Evolutionary conservation across 53 echinoderm and acorn worm species (phyloP).

Genomic region (Antedon mediterranea): DNA sequence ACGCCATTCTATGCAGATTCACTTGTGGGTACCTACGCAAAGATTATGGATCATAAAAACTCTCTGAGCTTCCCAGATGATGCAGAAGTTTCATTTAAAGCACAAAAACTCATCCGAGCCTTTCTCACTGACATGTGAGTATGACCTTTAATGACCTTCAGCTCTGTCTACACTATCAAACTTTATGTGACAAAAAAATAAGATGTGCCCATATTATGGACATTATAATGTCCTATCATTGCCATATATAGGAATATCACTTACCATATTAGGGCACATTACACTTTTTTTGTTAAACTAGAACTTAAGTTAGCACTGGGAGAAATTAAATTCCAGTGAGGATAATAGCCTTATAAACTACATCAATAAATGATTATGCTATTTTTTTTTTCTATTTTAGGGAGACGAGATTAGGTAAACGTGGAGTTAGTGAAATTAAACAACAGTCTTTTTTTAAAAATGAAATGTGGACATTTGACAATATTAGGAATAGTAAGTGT

Average conservation of each 20-base stretch:
- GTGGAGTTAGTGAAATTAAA: slow-evolving; percentile 83
- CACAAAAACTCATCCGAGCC: slow-evolving; percentile 77
- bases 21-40: slow-evolving; percentile 89
- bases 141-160: not conserved
- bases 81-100: slow-evolving; percentile 35
- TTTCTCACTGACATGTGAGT: slow-evolving; percentile 87
- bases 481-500: slow-evolving; percentile 93
- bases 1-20: slow-evolving; percentile 99
- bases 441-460: slow-evolving; percentile 77
- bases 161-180: too few relatives aligned
- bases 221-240: too few relatives aligned
- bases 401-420: slow-evolving; percentile 53
- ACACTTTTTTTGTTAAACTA: too few relatives aligned
- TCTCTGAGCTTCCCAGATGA: slow-evolving; percentile 72
- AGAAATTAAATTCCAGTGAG: too few relatives aligned
- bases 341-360: too few relatives aligned
- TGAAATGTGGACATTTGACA: slow-evolving; percentile 94
- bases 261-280: not conserved
- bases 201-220: too few relatives aligned
- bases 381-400: slow-evolving; percentile 14
- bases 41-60: slow-evolving; percentile 97
- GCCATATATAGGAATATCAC: not conserved
- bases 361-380: too few relatives aligned
- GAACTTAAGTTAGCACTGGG: too few relatives aligned
- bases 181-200: too few relatives aligned